These are phyloP conservation scores for Lepidothrix coronata DNA, from an alignment of 2,113 vertebrate genomes.

Conservation along the genomic window DNA sequence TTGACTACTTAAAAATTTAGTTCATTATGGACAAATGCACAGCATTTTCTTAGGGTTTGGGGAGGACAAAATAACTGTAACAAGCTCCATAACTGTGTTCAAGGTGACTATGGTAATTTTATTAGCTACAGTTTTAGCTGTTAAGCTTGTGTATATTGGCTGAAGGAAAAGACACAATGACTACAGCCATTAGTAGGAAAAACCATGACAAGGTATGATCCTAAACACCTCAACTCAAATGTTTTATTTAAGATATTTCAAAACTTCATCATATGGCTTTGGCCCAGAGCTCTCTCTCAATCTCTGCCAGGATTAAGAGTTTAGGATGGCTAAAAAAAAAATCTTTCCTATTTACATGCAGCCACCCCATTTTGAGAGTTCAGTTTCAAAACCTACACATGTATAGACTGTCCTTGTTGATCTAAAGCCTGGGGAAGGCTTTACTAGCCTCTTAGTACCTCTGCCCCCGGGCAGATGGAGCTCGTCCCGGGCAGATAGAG, in stretches of 20 bases:
- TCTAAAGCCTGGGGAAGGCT: not conserved
- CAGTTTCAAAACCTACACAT: not conserved
- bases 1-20: not conserved
- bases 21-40: not conserved
- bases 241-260: not conserved
- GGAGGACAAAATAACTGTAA: not conserved
- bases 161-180: not conserved
- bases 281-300: not conserved
- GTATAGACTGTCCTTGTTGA: not conserved
- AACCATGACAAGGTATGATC: not conserved
- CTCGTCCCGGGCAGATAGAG: no score
- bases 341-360: not conserved
- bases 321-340: not conserved
- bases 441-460: not conserved
- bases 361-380: not conserved
- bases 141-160: not conserved
- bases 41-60: not conserved
- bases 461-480: no score
- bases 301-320: not conserved
- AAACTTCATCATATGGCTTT: not conserved
- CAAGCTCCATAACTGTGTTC: not conserved
- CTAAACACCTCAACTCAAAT: not conserved
- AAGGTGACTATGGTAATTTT: not conserved
- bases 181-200: not conserved
- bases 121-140: not conserved